Base-by-base conservation (phyloP, 2,888 invertebrate genomes). In the Volucella bombylans region DNA sequence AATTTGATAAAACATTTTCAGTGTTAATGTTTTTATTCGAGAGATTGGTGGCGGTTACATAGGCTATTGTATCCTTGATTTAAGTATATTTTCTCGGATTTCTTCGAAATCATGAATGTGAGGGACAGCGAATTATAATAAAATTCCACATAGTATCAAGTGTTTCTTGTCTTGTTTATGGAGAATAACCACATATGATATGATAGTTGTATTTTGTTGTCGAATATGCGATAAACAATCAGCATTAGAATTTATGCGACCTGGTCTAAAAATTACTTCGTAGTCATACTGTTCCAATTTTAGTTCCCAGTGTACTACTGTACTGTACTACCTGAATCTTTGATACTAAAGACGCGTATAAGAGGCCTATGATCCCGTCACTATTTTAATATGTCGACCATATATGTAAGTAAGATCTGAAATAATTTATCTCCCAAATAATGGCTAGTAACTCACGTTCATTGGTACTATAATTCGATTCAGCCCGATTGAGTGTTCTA, bases 391-490 rank as follows among this genome's bases (percentile, higher is more conserved):
- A 11, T 12, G 9, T 54, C 54, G 23, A 10, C 31, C 89, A 71
- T 87, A 89, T 2, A 90, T n/a, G n/a, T n/a, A n/a, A 14, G 67
- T 89, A 89, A 8, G 88, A 88, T 64, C 87, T 61, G 65, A 88
- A 89, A 67, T 88, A 82, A 49, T 87, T 65, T 55, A 65, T 43
- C 0, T 57, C 55, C 74, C 77, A n/a, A n/a, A n/a, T n/a, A n/a
- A n/a, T n/a, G n/a, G n/a, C n/a, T n/a, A n/a, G n/a, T n/a, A n/a
- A n/a, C 82, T 89, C 89, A 69, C 87, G 87, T 57, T 89, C 88
- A 0, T 85, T 88, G 0, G 87, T 64, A n/a, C 54, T 71, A 12
- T 55, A 15, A 15, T 15, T n/a, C n/a, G n/a, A n/a, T n/a, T n/a
- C n/a, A n/a, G n/a, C n/a, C 12, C 12, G 39, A 64, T 80, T 87